Base-by-base conservation (phyloP, 2,797 vertebrate genomes). In the Anisognathus igniventris region DNA sequence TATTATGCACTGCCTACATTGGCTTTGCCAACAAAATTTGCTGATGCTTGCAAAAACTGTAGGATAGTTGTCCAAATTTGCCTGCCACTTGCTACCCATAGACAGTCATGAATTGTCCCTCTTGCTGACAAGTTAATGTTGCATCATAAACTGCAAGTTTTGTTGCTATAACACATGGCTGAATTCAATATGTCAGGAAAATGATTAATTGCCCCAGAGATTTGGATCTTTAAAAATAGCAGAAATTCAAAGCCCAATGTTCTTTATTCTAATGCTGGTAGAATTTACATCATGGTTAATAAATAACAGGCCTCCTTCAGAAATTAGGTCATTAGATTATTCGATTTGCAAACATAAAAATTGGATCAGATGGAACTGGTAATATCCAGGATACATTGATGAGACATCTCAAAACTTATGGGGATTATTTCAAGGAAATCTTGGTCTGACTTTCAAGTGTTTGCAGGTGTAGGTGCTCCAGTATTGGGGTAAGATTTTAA, bases 251-350 rank as follows among this genome's bases (percentile, higher is more conserved):
- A 93, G 62, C 65, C 53, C 2, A 0, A 73, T 58, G 90, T 84
- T 87, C 92, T 91, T 84, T 76, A 77, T 86, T 92, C 85, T 81
- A 64, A 66, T 53, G 70, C 56, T 86, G 83, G 65, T 92, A 88
- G 68, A 80, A 94, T 91, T 90, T 88, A 95, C 87, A 90, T 92
- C 82, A 94, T 1, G 17, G 94, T 66, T 96, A 95, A 97, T 96
- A 97, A 97, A 92, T 86, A 96, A 93, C 95, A 91, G 77, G 56
- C 93, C 21, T 83, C 75, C 80, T 68, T 87, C 84, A 92, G 72
- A 92, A 96, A 96, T 97, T 85, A 96, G 90, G 87, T 96, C 93
- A 92, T 93, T 88, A 80, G 86, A 96, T 93, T 95, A 91, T 83
- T 92, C 82, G 73, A n/a, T 94, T 83, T 86, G 47, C 79, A 94